phyloP scores from a whole-genome alignment of 2,888 invertebrate species.

The Fragum whitleyi region DNA sequence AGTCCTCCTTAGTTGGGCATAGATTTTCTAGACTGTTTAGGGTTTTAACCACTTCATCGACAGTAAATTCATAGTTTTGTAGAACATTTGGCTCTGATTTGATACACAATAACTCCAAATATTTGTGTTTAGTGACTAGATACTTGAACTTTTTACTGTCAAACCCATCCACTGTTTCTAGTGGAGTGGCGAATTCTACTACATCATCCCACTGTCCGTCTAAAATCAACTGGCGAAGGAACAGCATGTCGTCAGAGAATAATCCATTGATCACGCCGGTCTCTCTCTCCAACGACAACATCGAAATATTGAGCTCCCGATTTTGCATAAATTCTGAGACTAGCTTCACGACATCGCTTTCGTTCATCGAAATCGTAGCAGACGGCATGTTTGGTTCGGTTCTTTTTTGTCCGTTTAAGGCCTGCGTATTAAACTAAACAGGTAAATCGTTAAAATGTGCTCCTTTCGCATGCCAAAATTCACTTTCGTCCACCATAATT shows the following conservation, averaged over 20 bases:
- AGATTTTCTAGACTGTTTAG: constrained; percentile 94
- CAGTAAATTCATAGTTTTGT: constrained; percentile 94
- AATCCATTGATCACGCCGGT: constrained; percentile 90
- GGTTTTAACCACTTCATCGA: constrained; percentile 97
- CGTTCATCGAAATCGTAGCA: constrained; percentile 80
- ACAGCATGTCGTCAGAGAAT: constrained; percentile 96
- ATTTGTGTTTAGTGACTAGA: constrained; percentile 95
- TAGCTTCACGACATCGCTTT: constrained; percentile 87
- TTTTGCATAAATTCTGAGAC: constrained; percentile 88
- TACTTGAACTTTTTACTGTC: constrained; percentile 94
- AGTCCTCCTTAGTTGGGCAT: constrained; percentile 96
- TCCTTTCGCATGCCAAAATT: background rate
- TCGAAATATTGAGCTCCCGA: constrained; percentile 95
- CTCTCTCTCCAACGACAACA: constrained; percentile 95
- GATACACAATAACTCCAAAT: constrained; percentile 96
- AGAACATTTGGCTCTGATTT: constrained; percentile 90
- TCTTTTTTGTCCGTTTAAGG: constrained; percentile 29
- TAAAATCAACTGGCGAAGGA: constrained; percentile 96
- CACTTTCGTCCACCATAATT: constrained; percentile 40
- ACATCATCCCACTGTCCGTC: constrained; percentile 99
- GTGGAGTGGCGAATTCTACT: constrained; percentile 96
- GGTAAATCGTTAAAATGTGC: background rate
- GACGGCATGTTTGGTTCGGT: constrained; percentile 76
- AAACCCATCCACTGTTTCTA: constrained; percentile 91
- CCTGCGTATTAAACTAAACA: too few relatives aligned